Conservation (phyloP, 2,888 invertebrate genomes). For the Drosophila paracracens region DNA sequence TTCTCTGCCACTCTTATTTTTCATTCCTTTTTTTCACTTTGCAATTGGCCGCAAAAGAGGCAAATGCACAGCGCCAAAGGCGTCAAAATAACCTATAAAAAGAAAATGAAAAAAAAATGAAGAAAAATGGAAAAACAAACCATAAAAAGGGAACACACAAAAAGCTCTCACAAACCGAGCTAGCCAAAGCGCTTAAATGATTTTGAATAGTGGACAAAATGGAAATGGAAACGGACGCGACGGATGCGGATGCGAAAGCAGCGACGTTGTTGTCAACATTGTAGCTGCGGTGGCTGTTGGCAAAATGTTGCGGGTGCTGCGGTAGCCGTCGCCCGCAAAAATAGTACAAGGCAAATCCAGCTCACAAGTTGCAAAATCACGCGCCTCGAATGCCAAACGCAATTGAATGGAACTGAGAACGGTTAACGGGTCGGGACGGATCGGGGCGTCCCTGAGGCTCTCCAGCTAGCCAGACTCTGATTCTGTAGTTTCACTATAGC, state of each 20-base stretch:
- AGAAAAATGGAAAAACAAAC: slow-evolving; percentile 31
- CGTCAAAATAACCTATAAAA: slow-evolving; percentile 75
- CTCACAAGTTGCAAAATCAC: slow-evolving; percentile 78
- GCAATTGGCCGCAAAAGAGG: slow-evolving; percentile 51
- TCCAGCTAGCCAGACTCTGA: slow-evolving; percentile 14
- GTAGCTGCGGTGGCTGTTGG: slow-evolving; percentile 66
- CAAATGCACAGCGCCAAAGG: slow-evolving; percentile 67
- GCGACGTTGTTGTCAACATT: slow-evolving; percentile 68
- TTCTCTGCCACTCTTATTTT: slow-evolving; percentile 26
- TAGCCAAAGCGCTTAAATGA: slow-evolving; percentile 73
- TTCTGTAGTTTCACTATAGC: slow-evolving; percentile 14
- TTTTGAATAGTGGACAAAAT: slow-evolving; percentile 73
- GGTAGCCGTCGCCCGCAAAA: slow-evolving; percentile 47
- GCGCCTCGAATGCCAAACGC: slow-evolving; percentile 68
- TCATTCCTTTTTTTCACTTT: slow-evolving; percentile 9
- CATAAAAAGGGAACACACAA: slow-evolving; percentile 28
- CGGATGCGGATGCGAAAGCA: slow-evolving; percentile 8
- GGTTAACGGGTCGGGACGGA: background rate
- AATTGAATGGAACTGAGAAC: slow-evolving; percentile 67
- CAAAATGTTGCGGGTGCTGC: slow-evolving; percentile 58
- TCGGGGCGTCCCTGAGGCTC: slow-evolving; percentile 7
- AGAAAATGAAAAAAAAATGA: slow-evolving; percentile 33
- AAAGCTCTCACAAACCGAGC: slow-evolving; percentile 37
- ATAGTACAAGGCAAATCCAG: slow-evolving; percentile 70
- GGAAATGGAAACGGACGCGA: slow-evolving; percentile 50